A percentile compares a stretch with the other conserved stretches of the same genome.
phyloP scores from a whole-genome alignment of 37 sponge, comb jelly and placozoan genomes.

The Corticium candelabrum region DNA sequence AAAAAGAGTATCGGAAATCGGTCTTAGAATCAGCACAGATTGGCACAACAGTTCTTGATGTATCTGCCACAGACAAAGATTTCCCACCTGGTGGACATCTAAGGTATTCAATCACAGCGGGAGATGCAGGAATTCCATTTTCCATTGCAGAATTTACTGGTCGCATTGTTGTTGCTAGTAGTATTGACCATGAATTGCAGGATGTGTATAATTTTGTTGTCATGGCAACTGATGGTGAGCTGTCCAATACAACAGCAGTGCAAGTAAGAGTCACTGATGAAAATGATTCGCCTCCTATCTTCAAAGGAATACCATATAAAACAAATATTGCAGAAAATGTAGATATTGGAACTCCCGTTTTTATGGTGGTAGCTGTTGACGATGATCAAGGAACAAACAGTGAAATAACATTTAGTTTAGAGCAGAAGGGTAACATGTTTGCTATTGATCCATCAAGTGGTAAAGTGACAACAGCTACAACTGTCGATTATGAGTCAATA shows the following conservation, averaged over 20 bases:
- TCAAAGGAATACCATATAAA: background rate
- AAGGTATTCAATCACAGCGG: background rate
- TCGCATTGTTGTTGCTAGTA: background rate
- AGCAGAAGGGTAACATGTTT: background rate
- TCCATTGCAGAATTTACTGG: background rate
- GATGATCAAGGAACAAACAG: conserved; percentile 7
- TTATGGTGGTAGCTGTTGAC: conserved; percentile 17
- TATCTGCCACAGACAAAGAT: background rate
- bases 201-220: background rate
- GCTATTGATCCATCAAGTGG: background rate
- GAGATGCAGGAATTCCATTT: background rate
- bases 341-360: background rate
- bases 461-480: background rate
- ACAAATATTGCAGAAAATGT: background rate
- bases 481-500: background rate
- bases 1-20: background rate
- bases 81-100: background rate
- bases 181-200: background rate
- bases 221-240: background rate
- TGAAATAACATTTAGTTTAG: background rate
- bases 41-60: background rate
- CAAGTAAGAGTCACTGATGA: background rate
- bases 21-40: background rate
- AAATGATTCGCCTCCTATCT: background rate
- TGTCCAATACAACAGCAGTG: background rate